phyloP scores from a whole-genome alignment of 2,113 vertebrate species.

The Okapia johnstoni region DNA sequence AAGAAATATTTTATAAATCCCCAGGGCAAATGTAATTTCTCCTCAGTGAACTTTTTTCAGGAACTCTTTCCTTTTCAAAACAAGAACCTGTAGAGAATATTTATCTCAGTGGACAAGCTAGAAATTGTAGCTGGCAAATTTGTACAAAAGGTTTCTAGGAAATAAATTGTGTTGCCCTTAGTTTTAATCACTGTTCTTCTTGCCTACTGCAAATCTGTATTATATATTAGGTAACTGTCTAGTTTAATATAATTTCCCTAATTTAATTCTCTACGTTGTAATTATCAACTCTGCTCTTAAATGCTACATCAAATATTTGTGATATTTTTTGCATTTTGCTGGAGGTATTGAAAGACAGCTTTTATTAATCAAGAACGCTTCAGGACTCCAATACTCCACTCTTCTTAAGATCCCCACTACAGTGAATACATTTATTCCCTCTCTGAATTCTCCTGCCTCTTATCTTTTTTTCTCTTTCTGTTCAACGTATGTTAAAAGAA shows the following conservation, averaged over 20 bases:
- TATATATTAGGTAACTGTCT: not conserved
- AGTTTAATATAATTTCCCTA: not conserved
- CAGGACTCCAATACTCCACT: not conserved
- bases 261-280: not conserved
- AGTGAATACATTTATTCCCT: not conserved
- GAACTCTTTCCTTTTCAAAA: slow-evolving; percentile 8
- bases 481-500: not conserved
- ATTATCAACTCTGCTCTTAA: not conserved
- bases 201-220: not conserved
- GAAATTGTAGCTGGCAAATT: not conserved
- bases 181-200: slow-evolving; percentile 16
- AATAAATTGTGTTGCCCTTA: not conserved
- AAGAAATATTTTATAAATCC: slow-evolving; percentile 11
- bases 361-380: not conserved
- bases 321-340: not conserved
- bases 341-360: not conserved
- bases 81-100: not conserved
- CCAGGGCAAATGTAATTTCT: not conserved
- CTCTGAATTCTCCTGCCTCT: not conserved
- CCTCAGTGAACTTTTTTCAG: slow-evolving; percentile 18
- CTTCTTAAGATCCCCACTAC: not conserved
- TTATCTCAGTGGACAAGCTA: not conserved
- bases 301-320: not conserved
- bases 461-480: not conserved
- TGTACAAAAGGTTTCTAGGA: not conserved